These are phyloP conservation scores for Carollia perspicillata DNA, from an alignment of 2,113 vertebrate genomes.

Conservation along the genomic window DNA sequence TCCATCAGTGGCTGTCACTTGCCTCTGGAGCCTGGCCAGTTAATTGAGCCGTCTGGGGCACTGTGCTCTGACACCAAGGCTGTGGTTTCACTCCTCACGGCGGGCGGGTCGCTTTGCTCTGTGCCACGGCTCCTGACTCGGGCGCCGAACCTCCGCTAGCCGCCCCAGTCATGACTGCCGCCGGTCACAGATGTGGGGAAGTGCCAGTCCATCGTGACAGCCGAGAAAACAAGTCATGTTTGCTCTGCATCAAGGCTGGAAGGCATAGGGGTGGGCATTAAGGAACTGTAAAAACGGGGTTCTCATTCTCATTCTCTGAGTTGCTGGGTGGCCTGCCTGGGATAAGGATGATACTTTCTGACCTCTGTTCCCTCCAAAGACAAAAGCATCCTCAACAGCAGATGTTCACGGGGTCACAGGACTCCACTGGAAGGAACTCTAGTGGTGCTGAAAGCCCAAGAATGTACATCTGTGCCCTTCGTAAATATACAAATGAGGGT, in stretches of 20 bases:
- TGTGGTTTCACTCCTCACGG: background rate
- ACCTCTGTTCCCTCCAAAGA: background rate
- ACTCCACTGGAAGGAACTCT: background rate
- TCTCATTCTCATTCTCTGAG: background rate
- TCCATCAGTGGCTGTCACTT: background rate
- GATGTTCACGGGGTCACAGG: background rate
- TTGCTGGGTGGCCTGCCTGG: background rate
- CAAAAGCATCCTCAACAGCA: background rate
- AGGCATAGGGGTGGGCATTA: background rate
- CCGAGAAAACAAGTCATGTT: background rate
- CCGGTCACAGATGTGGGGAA: background rate
- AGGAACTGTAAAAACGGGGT: background rate
- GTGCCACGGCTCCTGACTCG: background rate
- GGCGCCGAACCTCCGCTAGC: background rate
- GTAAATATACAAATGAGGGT: background rate
- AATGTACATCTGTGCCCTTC: background rate
- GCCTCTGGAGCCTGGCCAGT: background rate
- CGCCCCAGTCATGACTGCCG: background rate
- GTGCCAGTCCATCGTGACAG: background rate
- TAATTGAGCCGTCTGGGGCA: background rate
- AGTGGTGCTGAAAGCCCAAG: background rate
- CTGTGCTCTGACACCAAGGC: background rate
- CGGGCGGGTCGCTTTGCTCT: background rate
- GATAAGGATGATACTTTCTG: background rate
- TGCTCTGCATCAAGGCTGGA: background rate